Base-by-base conservation (phyloP, 1,140 invertebrate genomes). In the Octopus bimaculoides region DNA sequence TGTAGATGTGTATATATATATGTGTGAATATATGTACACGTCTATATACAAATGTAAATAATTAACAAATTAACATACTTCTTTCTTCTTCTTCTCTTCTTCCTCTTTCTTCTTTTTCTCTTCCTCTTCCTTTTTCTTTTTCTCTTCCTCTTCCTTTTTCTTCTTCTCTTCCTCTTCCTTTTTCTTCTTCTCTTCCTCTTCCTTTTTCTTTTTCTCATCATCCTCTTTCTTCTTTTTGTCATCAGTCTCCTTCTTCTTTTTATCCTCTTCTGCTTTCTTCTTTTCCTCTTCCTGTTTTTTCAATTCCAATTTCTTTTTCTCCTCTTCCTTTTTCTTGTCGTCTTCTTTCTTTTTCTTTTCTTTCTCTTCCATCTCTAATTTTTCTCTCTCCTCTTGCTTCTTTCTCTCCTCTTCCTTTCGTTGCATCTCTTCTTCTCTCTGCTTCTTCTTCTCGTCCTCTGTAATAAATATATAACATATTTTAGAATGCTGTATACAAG, bases 321-420 rank as follows among this genome's bases (percentile, higher is more conserved):
- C 53, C 6, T 75, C 74, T 66, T 83, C 77, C 75, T 73, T 52
- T 56, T 78, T 78, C 78, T 73, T 80, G 54, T 52, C 55, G 66
- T 56, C 74, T 79, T 12, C 74, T 41, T 41, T 73, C 71, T 79
- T 82, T 75, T 79, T 55, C 78, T 79, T 75, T 73, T 73, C 78
- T 14, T 75, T 66, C 75, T 78, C 61, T 82, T 80, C 12, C 75
- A 52, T 14, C 77, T 82, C 78, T 41, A 12, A 10, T 17, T 52
- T 77, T 80, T 79, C n/a, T 81, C 75, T 74, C 26, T 79, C 75
- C 14, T 84, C 81, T 73, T 80, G 41, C 20, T 81, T 81, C 75
- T 84, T 80, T 41, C 61, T 71, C 75, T 56, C 78, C 10, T 69
- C 77, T 7, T 81, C 66, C 56, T 79, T 79, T 69, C 73, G 79